Evolutionary conservation across 1,140 invertebrate genomes (phyloP).

Genomic region (Habropoda laboriosa): DNA sequence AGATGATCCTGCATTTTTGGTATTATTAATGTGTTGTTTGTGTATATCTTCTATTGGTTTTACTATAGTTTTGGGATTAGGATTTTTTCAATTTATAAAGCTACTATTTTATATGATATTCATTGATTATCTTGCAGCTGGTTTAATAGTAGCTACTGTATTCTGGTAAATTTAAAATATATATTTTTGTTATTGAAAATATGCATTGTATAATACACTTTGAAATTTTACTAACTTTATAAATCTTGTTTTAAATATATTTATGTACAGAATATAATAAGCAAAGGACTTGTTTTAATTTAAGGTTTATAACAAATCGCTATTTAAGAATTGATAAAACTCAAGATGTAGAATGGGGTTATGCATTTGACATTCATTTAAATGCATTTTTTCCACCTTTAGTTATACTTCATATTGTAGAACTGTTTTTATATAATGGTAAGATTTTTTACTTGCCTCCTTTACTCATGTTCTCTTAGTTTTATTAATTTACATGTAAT

Average conservation of each 20-base stretch:
- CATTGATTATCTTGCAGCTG: conserved; percentile 96
- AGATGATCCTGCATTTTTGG: conserved; percentile 99
- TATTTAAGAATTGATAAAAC: conserved; percentile 89
- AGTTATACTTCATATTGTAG: conserved; percentile 96
- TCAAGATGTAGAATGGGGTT: conserved; percentile 98
- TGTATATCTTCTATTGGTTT: conserved; percentile 95
- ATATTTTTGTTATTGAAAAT: not conserved
- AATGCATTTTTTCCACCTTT: conserved; percentile 99
- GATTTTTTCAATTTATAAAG: conserved; percentile 89
- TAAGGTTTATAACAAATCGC: conserved; percentile 93
- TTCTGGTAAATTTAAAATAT: conserved; percentile 87
- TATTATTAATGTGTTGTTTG: conserved; percentile 93
- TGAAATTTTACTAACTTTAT: no score
- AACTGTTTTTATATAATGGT: conserved; percentile 95
- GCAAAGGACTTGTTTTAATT: conserved; percentile 58
- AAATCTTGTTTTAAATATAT: not conserved
- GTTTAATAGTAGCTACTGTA: conserved; percentile 93
- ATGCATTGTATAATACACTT: not conserved
- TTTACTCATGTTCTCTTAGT: conserved; percentile 14
- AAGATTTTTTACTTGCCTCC: conserved; percentile 73
- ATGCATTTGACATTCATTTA: conserved; percentile 99
- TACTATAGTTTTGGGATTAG: conserved; percentile 90
- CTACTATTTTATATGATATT: conserved; percentile 97
- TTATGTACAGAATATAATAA: conserved; percentile 31
- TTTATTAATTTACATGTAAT: conserved; percentile 12